Base-by-base conservation (phyloP, 2,888 invertebrate species). In the Cyrtodaria siliqua region DNA sequence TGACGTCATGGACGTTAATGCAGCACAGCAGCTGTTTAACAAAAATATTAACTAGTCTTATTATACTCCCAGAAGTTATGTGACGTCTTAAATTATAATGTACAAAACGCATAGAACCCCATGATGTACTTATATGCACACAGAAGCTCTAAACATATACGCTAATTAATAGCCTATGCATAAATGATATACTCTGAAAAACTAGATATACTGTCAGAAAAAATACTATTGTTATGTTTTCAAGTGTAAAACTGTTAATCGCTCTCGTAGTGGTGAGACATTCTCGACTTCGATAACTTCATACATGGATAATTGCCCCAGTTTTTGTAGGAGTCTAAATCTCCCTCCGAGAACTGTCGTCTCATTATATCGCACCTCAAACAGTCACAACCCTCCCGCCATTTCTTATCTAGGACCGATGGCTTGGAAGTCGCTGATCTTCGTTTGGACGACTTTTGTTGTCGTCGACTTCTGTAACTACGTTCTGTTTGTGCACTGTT, bases 251-350 rank as follows among this genome's bases (percentile, higher is more conserved):
- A 52, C 52, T 29, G 67, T 69, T 12, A 84, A 42, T 84, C 83
- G 62, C 83, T 84, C 49, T 84, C 85, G 53, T 71, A 79, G 44
- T 79, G 72, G 56, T 60, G 73, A 16, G 66, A 77, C 49, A 73
- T 77, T 64, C 78, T 79, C 24, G 78, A 74, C 63, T 81, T 79
- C 16, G 81, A 53, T 27, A 80, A 40, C 56, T 81, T 78, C 63
- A 84, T 82, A 61, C 88, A 89, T 3, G 89, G 87, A 67, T 87
- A 89, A 23, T 81, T 79, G 1, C 89, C 87, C 89, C 88, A 88
- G 56, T 87, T 73, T 38, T 77, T 67, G 60, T 89, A 88, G 26
- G 83, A 77, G 1, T 83, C 79, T 53, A 73, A 53, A 55, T 89
- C 88, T 3, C 85, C 86, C 29, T 88, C 88, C 26, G 74, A 61